phyloP scores from a whole-genome alignment of 2,888 invertebrate species.

The Leptothorax acervorum region DNA sequence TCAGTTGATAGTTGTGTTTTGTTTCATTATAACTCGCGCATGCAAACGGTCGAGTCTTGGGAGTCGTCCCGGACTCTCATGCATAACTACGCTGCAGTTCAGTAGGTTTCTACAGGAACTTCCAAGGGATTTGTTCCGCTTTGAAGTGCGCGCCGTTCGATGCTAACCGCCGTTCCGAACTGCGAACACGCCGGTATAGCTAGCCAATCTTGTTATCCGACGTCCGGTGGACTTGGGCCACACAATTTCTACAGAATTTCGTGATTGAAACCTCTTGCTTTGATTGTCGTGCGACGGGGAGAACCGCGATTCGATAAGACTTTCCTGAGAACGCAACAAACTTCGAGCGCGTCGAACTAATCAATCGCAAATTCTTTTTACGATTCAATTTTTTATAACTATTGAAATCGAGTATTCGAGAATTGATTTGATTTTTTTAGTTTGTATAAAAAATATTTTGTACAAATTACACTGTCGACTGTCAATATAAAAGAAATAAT shows the following conservation, averaged over 20 bases:
- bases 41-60: slow-evolving; percentile 27
- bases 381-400: neutral
- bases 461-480: neutral
- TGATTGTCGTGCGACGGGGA: slow-evolving; percentile 38
- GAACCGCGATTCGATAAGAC: slow-evolving; percentile 19
- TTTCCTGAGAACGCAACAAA: neutral
- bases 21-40: slow-evolving; percentile 42
- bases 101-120: slow-evolving; percentile 50
- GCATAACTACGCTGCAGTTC: slow-evolving; percentile 41
- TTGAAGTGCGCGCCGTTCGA: slow-evolving; percentile 49
- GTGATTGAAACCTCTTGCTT: slow-evolving; percentile 51
- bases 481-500: neutral
- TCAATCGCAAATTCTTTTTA: neutral
- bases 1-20: slow-evolving; percentile 5
- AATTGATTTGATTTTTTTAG: neutral
- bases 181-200: slow-evolving; percentile 53
- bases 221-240: slow-evolving; percentile 46
- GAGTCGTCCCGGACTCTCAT: slow-evolving; percentile 25
- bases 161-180: slow-evolving; percentile 50
- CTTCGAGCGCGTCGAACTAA: neutral
- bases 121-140: slow-evolving; percentile 65
- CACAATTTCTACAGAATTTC: slow-evolving; percentile 53
- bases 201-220: slow-evolving; percentile 66
- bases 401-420: slow-evolving; percentile 12
- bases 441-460: neutral